Base-by-base conservation (phyloP, 2,113 vertebrate species). In the Oncorhynchus tshawytscha region DNA sequence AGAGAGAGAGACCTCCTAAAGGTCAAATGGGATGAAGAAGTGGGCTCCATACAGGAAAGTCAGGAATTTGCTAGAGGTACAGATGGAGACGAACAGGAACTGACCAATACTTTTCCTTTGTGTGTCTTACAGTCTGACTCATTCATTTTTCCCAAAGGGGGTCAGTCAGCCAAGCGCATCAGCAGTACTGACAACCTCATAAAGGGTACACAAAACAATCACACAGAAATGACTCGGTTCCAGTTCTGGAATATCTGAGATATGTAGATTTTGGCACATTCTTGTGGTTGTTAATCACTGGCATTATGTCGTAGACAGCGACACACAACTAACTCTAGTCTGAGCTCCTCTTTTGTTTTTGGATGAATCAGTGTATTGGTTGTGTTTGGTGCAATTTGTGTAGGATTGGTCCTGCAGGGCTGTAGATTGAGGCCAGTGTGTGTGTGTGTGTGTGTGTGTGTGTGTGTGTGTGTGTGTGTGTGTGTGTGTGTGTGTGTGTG, bases 41-140 rank as follows among this genome's bases (percentile, higher is more conserved):
- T 27, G 27, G 27, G 27, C 62, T 67, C 59, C 78, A 75, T 73
- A 66, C 84, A 87, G 87, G 88, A 89, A 81, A 88, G 45, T 77
- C 57, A 65, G 68, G 80, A 72, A 80, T 69, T 15, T 75, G 45
- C 75, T 70, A 45, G 73, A 75, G 82, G 31, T 67, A 79, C 80
- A 72, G 79, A 78, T 70, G 79, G 80, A 75, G 78, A 78, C 67
- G 13, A 72, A 79, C 31, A 22, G 78, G 15, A 73, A 76, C 29
- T 11, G 77, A 67, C 18, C 3, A 24, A 62, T 66, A 34, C 73
- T 82, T 82, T 83, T 79, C 73, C 79, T 81, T 77, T 65, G 64
- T 78, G 81, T 54, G 66, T 71, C 78, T 22, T 22, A 8, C 65
- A 74, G 76, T 82, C 84, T 85, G 85, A 85, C 85, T 86, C 85